Base-by-base conservation (phyloP, 2,888 invertebrate genomes). In the Cosmia pyralina region DNA sequence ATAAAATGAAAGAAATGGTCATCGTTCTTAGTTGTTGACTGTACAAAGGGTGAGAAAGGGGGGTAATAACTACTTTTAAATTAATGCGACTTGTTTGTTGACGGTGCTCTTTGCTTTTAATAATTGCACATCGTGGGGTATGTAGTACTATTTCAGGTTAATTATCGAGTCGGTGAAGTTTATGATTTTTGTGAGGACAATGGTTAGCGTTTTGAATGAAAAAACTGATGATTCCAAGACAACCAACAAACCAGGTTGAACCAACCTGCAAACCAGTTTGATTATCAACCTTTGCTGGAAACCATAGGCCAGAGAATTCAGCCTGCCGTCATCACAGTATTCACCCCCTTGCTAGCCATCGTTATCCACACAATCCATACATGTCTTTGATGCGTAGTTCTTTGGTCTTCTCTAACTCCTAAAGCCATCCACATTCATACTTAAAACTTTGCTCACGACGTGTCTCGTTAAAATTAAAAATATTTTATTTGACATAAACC, bases 11-110 rank as follows among this genome's bases (percentile, higher is more conserved):
- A n/a, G n/a, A n/a, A 41, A 41, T 41, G 41, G 41, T 41, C 41
- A 41, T 41, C 41, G 41, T 41, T 41, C 8, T 38, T 38, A 28
- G 41, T 41, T 41, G 41, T 5, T 41, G 41, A 41, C 41, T 41
- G 41, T 41, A 41, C 41, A 41, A 63, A 65, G 50, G 73, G 53
- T 41, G 41, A 67, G 64, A 63, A 6, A 38, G 57, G 68, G 55
- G 70, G 46, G 67, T 71, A 77, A 81, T 81, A 87, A 88, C 76
- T 78, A 88, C 86, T 92, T 91, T 85, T 66, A 82, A 87, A 92
- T 89, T 89, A 90, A 92, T 90, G 92, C 69, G 91, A 91, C 91
- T 92, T 92, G 92, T 92, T 92, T 90, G 90, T 92, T 92, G 41
- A 69, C 52, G 65, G 79, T 77, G 83, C 79, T 86, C 75, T 79